These are phyloP conservation scores for Dryomyza anilis DNA, from an alignment of 2,888 invertebrate genomes.

Conservation along the genomic window DNA sequence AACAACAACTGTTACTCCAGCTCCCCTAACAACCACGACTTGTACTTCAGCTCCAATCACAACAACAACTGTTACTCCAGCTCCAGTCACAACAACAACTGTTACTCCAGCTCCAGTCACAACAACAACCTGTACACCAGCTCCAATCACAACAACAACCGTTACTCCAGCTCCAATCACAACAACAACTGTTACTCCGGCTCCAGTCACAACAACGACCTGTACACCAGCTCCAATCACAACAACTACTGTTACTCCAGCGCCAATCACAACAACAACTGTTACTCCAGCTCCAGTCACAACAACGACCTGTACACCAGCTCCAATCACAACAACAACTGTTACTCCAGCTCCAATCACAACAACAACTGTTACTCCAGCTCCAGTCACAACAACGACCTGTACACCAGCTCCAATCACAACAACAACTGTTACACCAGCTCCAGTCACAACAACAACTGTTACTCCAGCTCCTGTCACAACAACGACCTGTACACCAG, in stretches of 20 bases:
- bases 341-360: background rate
- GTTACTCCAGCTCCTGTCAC: background rate
- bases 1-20: background rate
- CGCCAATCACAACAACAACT: background rate
- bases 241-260: background rate
- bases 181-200: background rate
- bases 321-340: background rate
- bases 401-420: background rate
- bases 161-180: background rate
- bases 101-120: background rate
- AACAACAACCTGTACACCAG: background rate
- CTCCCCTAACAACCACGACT: background rate
- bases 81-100: background rate
- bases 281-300: background rate
- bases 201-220: background rate
- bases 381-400: background rate
- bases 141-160: background rate
- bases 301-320: background rate
- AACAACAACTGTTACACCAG: background rate
- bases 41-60: background rate
- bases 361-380: background rate
- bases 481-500: conserved; percentile 20
- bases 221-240: background rate
- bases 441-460: conserved; percentile 4
- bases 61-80: conserved; percentile 1